Evolutionary conservation across 2,888 invertebrate genomes (phyloP), one percentile per base, ranked within the genome.

Genomic region (Plusia festucae): DNA sequence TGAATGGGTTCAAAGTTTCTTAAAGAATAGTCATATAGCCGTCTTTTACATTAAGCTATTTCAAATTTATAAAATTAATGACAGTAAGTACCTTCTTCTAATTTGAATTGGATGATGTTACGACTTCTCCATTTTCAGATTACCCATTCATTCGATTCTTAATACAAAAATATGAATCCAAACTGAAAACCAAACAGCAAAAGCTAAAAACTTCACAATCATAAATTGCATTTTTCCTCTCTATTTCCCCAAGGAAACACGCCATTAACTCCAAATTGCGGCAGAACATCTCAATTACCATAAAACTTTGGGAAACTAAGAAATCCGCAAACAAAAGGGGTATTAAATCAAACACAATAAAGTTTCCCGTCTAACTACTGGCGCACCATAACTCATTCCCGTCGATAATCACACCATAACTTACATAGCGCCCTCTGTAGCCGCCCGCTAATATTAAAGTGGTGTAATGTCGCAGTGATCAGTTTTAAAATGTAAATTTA

Each of bases 401-500:
- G 65, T 77, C 80, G 79, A 81, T 81, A 81, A 81, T 81, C 80
- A 81, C 80, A 71, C 82, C 73, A 79, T 81, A 74, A 81, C 70
- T 81, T 79, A 79, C 64, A 67, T 53, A 60, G 44, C 76, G 56
- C 68, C 62, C 68, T 65, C 68, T 18, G 55, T 59, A 73, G 64
- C 68, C 66, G 13, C 68, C 54, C 69, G 70, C 73, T 81, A 79
- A 81, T 81, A 81, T 79, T 79, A 81, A 81, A 81, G 67, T 74
- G 77, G 61, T 77, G 75, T 81, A 79, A 81, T 79, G 80, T 79
- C 79, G 57, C 61, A 60, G 60, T 81, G 77, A 81, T 79, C 79
- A 81, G 79, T 81, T 81, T 79, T 77, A 81, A 81, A 81, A 81
- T 81, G 78, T 73, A 79, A 81, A 81, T 81, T 81, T 81, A 81